phyloP scores from a whole-genome alignment of 2,113 vertebrate genomes.

The Urocitellus parryii region DNA sequence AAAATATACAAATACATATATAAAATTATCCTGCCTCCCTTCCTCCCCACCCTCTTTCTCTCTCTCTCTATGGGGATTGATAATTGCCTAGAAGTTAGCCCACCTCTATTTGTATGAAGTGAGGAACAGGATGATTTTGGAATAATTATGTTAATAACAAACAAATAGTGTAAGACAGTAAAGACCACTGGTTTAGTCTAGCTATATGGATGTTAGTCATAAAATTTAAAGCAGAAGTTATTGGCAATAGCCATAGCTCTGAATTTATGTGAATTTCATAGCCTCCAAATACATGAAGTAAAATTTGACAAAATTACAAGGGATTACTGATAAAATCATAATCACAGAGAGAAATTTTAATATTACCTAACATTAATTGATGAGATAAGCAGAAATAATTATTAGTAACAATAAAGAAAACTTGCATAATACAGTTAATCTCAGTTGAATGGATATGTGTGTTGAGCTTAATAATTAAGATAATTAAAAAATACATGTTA shows the following conservation, averaged over 20 bases:
- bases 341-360: background rate
- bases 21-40: too few species aligned
- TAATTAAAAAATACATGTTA: background rate
- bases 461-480: constrained; percentile 9
- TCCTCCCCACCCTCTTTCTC: too few species aligned
- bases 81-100: background rate
- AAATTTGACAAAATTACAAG: background rate
- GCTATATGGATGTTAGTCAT: background rate
- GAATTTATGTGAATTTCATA: background rate
- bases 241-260: background rate
- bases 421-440: background rate
- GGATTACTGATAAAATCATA: background rate
- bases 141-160: background rate
- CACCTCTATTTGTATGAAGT: background rate
- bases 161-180: background rate
- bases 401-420: background rate
- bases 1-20: too few species aligned
- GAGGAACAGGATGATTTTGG: background rate
- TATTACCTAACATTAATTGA: background rate
- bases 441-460: background rate
- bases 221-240: constrained; percentile 25
- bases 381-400: constrained; percentile 9
- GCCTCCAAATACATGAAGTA: background rate
- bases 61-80: background rate
- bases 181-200: background rate